Base-by-base conservation (phyloP, 2,113 vertebrate species). In the Ailurus styani region DNA sequence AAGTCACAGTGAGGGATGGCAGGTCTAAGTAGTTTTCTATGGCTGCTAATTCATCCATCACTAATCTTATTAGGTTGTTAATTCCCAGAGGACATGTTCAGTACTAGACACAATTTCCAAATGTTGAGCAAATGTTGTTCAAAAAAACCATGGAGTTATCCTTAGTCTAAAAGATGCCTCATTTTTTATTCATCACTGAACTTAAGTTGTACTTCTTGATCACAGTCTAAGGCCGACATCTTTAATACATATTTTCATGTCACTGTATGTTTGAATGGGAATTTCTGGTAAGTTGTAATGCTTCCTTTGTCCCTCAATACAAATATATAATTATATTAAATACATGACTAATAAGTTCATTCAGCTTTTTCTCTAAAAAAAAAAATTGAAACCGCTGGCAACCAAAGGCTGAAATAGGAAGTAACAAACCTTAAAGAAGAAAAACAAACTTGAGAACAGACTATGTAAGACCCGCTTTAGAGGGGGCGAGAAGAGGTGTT, bases 11-110 rank as follows among this genome's bases (percentile, higher is more conserved):
- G 78, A 75, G 23, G 57, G 66, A 73, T 40, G 40, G 27, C 57
- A 62, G 18, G 52, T 79, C 57, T 87, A 83, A 54, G 47, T 79
- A 52, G 31, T 92, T 97, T 88, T 95, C 54, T 40, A n/a, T 31
- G 47, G 93, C 77, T 55, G 89, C 72, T 87, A 91, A 88, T 86
- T 95, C 88, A 95, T 66, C 97, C 93, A 85, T 97, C 73, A 55
- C 72, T 98, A 97, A 98, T 97, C 95, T 73, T 55, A 96, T 97
- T 95, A 97, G 54, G 68, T 27, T 83, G 72, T 45, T 97, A 96
- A 97, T 97, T 93, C 97, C 66, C 60, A 91, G 55, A 88, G 90
- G 62, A 82, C 72, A 52, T 10, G 42, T 90, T 25, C 60, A 17
- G 70, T 77, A 72, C 62, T 18, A 87, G 64, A 91, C 52, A 66